A percentile compares a stretch with the other conserved stretches of the same genome.
phyloP scores from a whole-genome alignment of 2,113 vertebrate genomes.

The Edolisoma coerulescens region DNA sequence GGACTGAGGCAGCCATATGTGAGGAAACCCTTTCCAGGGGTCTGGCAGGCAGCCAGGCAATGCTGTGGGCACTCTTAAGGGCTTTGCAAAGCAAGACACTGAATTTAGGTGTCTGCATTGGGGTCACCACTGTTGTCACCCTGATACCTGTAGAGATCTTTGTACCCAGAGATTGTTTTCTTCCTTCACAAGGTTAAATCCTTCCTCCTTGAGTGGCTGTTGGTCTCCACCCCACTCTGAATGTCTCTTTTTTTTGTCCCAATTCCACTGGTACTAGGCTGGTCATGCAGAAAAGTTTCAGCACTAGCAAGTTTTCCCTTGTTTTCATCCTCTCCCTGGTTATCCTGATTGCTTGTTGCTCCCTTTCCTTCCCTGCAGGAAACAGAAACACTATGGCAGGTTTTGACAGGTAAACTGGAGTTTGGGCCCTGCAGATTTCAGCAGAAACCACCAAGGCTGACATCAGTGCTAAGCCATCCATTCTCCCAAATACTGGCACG shows the following conservation, averaged over 20 bases:
- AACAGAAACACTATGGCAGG: background rate
- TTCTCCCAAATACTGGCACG: background rate
- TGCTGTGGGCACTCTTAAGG: background rate
- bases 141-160: background rate
- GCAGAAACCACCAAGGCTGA: background rate
- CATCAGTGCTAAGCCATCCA: background rate
- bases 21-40: too few species aligned
- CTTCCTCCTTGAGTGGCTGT: background rate
- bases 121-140: background rate
- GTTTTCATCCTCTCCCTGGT: background rate
- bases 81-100: background rate
- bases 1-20: background rate
- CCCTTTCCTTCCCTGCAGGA: background rate
- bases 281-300: background rate
- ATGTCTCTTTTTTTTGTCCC: background rate
- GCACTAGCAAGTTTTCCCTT: background rate
- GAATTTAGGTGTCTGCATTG: background rate
- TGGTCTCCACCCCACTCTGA: background rate
- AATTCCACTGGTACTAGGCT: background rate
- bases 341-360: background rate
- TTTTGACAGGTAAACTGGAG: background rate
- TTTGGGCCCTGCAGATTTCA: background rate
- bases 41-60: background rate
- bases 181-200: background rate
- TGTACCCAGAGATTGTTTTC: background rate